Evolutionary conservation across 2,888 invertebrate genomes (phyloP).

Genomic region (Leuctra nigra): DNA sequence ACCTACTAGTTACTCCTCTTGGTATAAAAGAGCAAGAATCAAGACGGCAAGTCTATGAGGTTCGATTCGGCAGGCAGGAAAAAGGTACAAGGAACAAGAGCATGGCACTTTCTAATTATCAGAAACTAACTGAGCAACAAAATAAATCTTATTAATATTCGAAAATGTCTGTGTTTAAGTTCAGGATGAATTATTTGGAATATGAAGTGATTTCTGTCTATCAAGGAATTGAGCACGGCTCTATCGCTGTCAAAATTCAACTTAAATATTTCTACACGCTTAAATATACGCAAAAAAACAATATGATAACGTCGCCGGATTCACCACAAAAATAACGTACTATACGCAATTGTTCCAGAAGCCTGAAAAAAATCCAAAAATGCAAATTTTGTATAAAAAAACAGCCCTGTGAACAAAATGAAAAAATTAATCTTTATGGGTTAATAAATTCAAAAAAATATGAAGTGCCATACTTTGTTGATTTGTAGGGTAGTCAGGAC

Average conservation of each 20-base stretch:
- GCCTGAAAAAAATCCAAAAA: constrained; percentile 17
- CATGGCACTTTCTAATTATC: constrained; percentile 35
- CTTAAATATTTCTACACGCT: too few species aligned
- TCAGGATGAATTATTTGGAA: constrained; percentile 22
- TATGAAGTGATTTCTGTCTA: constrained; percentile 22
- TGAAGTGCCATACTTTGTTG: constrained; percentile 39
- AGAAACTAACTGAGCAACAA: constrained; percentile 26
- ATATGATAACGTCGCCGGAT: constrained; percentile 1
- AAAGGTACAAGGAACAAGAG: constrained; percentile 28
- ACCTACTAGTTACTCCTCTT: too few species aligned
- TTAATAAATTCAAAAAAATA: constrained; percentile 32
- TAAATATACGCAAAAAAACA: constrained; percentile 1
- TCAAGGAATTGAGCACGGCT: too few species aligned
- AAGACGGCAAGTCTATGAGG: too few species aligned
- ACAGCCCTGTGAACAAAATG: constrained; percentile 12
- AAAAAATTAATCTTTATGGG: constrained; percentile 1
- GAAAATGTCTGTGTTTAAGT: constrained; percentile 13
- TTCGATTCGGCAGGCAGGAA: not conserved
- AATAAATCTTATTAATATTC: constrained; percentile 10
- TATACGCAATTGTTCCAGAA: constrained; percentile 2
- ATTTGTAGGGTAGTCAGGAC: constrained; percentile 31
- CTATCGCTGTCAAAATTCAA: too few species aligned
- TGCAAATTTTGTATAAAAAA: constrained; percentile 4
- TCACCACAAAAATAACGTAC: constrained; percentile 5
- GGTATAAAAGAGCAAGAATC: too few species aligned